Conservation (phyloP, 2,888 invertebrate species). For the Tetheella fluctuosa region DNA sequence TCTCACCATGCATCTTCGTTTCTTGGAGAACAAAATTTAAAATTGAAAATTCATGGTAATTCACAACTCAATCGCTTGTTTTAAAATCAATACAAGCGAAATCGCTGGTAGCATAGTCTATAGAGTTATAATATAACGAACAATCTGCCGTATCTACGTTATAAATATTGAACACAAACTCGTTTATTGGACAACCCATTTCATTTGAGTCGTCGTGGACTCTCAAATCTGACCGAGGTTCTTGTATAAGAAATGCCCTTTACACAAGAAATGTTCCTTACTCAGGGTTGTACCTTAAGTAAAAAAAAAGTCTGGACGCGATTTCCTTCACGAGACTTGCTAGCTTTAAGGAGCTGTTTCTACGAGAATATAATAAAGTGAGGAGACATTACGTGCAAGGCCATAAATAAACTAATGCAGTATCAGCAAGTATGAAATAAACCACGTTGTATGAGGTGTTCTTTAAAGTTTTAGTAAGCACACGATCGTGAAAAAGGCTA, state of each 20-base stretch:
- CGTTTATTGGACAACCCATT: neutral
- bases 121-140: neutral
- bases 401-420: neutral
- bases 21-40: too few species aligned
- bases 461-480: too few species aligned
- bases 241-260: constrained; percentile 9
- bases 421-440: neutral
- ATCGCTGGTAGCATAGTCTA: neutral
- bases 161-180: constrained; percentile 4
- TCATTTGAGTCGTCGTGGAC: neutral
- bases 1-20: too few species aligned
- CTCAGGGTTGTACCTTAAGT: constrained; percentile 1
- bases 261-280: constrained; percentile 1
- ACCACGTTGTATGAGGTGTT: neutral
- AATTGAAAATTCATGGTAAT: too few species aligned
- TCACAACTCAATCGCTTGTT: too few species aligned
- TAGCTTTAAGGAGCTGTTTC: neutral
- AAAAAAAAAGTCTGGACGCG: neutral
- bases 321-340: neutral
- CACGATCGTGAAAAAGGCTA: too few species aligned
- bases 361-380: neutral
- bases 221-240: constrained; percentile 4
- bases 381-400: neutral
- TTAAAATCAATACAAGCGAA: too few species aligned
- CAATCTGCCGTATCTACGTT: neutral